Evolutionary conservation across 2,113 vertebrate genomes (phyloP).

Genomic region (Ciconia maguari): DNA sequence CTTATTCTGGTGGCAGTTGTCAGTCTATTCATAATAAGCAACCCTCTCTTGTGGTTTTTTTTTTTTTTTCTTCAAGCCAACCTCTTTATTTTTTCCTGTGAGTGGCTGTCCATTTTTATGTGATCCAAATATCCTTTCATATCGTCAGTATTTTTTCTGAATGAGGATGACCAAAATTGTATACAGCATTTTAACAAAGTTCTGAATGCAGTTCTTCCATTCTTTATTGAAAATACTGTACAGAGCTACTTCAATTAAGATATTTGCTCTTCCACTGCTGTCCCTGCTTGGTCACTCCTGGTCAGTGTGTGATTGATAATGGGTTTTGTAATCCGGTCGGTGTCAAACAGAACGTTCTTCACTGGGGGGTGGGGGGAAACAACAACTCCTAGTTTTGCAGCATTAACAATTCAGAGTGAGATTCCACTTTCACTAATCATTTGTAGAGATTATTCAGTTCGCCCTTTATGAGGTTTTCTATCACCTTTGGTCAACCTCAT

Average conservation of each 20-base stretch:
- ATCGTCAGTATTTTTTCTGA: background rate
- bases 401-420: background rate
- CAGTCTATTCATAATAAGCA: background rate
- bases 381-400: background rate
- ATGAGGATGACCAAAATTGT: background rate
- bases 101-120: background rate
- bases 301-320: background rate
- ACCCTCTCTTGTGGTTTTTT: background rate
- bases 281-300: background rate
- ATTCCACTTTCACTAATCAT: background rate
- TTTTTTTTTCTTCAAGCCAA: background rate
- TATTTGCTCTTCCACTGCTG: background rate
- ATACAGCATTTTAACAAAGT: background rate
- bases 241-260: background rate
- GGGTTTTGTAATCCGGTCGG: background rate
- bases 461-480: background rate
- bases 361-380: accelerated
- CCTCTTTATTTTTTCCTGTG: background rate
- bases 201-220: background rate
- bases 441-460: background rate
- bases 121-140: background rate
- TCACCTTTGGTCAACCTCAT: background rate
- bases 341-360: background rate
- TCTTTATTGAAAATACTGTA: background rate
- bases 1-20: background rate